phyloP scores from a whole-genome alignment of 2,888 invertebrate species.

The Chaetogeoica ovagalla region DNA sequence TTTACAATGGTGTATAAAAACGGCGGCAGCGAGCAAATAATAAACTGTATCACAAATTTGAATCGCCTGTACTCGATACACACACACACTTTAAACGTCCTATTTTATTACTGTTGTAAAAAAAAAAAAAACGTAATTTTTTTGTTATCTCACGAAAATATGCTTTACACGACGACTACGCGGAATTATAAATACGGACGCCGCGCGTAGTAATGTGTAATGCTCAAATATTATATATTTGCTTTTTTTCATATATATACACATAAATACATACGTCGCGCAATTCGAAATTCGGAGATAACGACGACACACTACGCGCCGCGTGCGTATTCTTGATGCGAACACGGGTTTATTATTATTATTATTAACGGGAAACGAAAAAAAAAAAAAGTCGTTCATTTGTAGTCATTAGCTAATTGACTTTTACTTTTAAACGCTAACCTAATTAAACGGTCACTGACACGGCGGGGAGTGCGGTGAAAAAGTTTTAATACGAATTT shows the following conservation, averaged over 20 bases:
- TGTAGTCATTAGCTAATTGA: slow-evolving; percentile 13
- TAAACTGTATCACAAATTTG: background rate
- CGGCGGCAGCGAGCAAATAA: background rate
- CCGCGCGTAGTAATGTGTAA: too few species aligned
- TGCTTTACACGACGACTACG: background rate
- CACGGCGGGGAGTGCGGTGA: too few species aligned
- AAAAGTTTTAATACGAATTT: background rate
- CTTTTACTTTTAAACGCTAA: background rate
- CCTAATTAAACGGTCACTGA: background rate
- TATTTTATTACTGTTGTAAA: background rate
- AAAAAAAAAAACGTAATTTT: background rate
- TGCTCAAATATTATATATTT: too few species aligned
- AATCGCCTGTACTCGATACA: background rate
- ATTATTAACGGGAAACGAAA: too few species aligned
- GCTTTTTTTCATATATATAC: too few species aligned
- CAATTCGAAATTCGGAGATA: too few species aligned
- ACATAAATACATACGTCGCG: too few species aligned
- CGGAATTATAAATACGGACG: background rate
- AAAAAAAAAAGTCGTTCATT: background rate
- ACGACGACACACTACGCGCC: background rate
- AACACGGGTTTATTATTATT: background rate
- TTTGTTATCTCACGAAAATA: background rate
- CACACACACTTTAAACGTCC: background rate
- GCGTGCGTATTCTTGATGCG: background rate
- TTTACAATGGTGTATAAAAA: too few species aligned